Base-by-base conservation (phyloP, 2,797 vertebrate species). In the Emys orbicularis region DNA sequence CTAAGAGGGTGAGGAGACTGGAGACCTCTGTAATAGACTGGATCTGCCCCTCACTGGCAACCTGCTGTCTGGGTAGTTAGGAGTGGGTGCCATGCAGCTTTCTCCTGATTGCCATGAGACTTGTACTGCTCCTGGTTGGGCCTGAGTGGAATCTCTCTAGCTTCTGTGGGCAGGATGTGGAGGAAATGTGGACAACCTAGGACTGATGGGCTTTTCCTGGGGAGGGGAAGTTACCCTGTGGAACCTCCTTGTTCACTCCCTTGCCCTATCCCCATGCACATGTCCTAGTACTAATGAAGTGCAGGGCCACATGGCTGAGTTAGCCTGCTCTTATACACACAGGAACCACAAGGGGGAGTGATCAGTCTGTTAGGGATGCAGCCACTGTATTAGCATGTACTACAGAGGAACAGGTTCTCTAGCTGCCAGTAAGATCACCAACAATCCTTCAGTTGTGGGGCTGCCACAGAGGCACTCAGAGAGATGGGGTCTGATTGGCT, bases 401-500 rank as follows among this genome's bases (percentile, higher is more conserved):
- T 7, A 21, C 6, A 7, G 50, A 31, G n/a, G 61, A 47, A 27
- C 37, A 5, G 37, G 15, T 41, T 81, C 21, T 19, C 56, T 44
- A 27, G 29, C 1, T 6, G 18, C 31, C 5, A 3, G 2, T 3
- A 5, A 54, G 27, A 31, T 37, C 27, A 19, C 50, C 61, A 31
- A n/a, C 25, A 80, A 16, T 52, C n/a, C 18, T n/a, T 25, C 7
- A 15, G 74, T 44, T 41, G 12, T 21, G 25, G 41, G 11, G 21
- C 12, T 76, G 18, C 8, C 41, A 23, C 19, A 25, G 12, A 10
- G 19, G 9, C 7, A 76, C 72, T 29, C 12, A 8, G 12, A 3
- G n/a, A 11, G 11, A 21, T 18, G 2, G 10, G 19, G 27, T 49
- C 57, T 29, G 6, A 4, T 3, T 4, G 12, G 57, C 5, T 7